Evolutionary conservation across 2,113 vertebrate genomes (phyloP).

Genomic region (Cavia aperea): DNA sequence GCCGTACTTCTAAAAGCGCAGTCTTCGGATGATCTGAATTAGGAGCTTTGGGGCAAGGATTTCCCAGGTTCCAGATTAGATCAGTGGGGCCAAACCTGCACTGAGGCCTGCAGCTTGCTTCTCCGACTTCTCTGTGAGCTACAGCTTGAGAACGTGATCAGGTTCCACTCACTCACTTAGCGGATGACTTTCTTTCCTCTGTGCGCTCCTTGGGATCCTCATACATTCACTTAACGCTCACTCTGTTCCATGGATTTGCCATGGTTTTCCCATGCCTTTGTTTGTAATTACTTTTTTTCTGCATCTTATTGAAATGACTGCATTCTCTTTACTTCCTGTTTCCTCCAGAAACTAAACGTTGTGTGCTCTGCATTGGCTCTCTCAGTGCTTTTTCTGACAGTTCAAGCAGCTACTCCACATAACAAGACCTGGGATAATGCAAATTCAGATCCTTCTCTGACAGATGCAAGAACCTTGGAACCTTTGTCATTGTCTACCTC

Average conservation of each 20-base stretch:
- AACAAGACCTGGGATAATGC: not conserved
- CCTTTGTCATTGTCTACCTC: not conserved
- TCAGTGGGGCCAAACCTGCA: not conserved
- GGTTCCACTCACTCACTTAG: not conserved
- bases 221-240: not conserved
- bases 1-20: not conserved
- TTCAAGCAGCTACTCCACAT: too few relatives aligned
- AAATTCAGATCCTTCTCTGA: not conserved
- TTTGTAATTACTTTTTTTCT: not conserved
- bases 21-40: not conserved
- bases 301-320: not conserved
- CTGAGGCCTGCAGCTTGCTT: not conserved
- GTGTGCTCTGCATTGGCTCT: fast-evolving
- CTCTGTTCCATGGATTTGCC: not conserved
- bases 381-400: too few relatives aligned
- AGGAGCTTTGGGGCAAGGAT: not conserved
- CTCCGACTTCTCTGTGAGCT: not conserved
- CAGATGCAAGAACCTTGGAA: not conserved
- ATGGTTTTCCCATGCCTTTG: not conserved
- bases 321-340: not conserved
- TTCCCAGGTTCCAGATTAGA: not conserved
- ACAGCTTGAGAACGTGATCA: not conserved
- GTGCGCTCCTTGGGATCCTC: not conserved
- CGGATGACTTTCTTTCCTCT: not conserved
- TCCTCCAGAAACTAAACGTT: too few relatives aligned